Evolutionary conservation across 1,140 invertebrate species (phyloP).

Genomic region (Araneus ventricosus): DNA sequence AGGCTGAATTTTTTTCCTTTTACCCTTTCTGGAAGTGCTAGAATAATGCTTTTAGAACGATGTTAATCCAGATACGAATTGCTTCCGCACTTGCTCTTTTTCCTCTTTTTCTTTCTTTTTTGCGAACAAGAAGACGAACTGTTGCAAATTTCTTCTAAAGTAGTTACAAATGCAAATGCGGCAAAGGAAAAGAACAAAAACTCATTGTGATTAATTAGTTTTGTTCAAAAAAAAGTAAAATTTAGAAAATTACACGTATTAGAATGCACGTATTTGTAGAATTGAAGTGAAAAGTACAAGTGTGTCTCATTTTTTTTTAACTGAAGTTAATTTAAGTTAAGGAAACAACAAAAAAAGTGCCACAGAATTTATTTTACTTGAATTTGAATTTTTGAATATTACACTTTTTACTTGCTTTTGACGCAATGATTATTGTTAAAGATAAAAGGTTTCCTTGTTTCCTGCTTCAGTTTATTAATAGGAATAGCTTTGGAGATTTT

Average conservation of each 20-base stretch:
- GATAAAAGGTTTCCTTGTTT: neutral
- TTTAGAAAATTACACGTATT: neutral
- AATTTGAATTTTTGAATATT: too few species aligned
- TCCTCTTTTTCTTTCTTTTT: neutral
- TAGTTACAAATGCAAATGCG: conserved; percentile 11
- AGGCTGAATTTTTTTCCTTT: neutral
- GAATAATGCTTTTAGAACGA: conserved; percentile 3
- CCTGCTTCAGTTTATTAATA: neutral
- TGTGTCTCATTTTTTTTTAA: neutral
- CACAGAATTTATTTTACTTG: too few species aligned
- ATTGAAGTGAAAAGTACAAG: neutral
- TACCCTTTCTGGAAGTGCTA: neutral
- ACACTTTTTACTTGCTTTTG: too few species aligned
- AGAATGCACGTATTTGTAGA: neutral
- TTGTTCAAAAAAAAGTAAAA: neutral
- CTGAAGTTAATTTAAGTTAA: neutral
- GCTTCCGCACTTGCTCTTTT: too few species aligned
- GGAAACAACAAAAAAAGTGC: neutral
- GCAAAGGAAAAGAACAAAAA: neutral
- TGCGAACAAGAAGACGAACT: neutral
- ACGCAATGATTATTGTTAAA: too few species aligned
- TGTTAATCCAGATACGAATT: conserved; percentile 26
- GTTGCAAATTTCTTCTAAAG: conserved; percentile 28
- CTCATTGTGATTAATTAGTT: neutral
- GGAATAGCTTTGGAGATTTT: neutral